Evolutionary conservation across 2,888 invertebrate species (phyloP).

Genomic region (Epinotia brunnichana): DNA sequence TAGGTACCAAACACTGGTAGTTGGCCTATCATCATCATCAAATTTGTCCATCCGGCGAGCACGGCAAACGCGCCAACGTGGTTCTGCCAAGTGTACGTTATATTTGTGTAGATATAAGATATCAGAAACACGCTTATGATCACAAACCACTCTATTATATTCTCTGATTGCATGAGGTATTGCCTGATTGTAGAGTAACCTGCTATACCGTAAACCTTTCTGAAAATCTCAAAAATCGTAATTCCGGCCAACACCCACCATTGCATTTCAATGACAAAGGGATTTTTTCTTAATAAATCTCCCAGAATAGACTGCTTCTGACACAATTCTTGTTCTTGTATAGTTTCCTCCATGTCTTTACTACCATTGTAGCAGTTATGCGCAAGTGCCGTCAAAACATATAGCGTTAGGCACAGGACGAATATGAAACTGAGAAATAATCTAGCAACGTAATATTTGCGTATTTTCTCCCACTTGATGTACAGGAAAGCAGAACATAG

Average conservation of each 20-base stretch:
- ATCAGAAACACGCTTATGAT: conserved; percentile 92
- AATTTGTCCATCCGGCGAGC: conserved; percentile 93
- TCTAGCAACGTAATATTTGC: conserved; percentile 93
- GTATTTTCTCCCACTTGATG: conserved; percentile 95
- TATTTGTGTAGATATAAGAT: conserved; percentile 91
- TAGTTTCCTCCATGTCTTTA: conserved; percentile 88
- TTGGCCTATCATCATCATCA: conserved; percentile 96
- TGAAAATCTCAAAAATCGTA: conserved; percentile 90
- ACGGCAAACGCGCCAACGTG: conserved; percentile 94
- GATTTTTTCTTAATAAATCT: conserved; percentile 89
- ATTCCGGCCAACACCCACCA: conserved; percentile 92
- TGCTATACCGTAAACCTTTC: conserved; percentile 91
- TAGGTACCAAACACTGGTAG: conserved; percentile 94
- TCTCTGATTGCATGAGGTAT: conserved; percentile 92
- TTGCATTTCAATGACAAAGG: conserved; percentile 90
- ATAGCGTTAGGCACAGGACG: conserved; percentile 90
- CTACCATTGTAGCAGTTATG: conserved; percentile 94
- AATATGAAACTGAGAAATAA: conserved; percentile 91
- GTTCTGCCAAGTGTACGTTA: conserved; percentile 91
- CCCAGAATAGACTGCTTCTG: conserved; percentile 91
- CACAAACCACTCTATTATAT: conserved; percentile 94
- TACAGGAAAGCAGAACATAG: conserved; percentile 94
- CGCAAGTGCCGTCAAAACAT: conserved; percentile 91
- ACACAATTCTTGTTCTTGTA: conserved; percentile 89
- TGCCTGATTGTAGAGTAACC: conserved; percentile 92